Base-by-base conservation (phyloP, 2,113 vertebrate species). In the Phoenicopterus ruber region DNA sequence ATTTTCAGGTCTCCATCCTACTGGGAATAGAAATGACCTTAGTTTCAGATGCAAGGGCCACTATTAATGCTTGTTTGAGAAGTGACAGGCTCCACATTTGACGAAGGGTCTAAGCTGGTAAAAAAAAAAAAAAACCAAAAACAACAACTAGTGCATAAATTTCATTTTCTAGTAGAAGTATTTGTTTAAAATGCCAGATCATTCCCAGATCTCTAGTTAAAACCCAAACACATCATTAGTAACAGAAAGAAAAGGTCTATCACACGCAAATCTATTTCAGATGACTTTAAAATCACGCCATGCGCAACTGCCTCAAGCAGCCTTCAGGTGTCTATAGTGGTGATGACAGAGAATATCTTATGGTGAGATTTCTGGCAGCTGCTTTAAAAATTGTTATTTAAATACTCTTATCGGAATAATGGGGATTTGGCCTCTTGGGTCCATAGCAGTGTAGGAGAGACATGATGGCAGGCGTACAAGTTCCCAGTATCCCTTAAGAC, bases 111-210 rank as follows among this genome's bases (percentile, higher is more conserved):
- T 44, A 58, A 84, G 31, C 34, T 86, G 55, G 36, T 54, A 18
- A 74, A 88, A 87, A 46, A 44, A 22, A 20, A 58, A 34, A 29
- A 55, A 17, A 11, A 1, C 4, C 46, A 84, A 46, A 69, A 49
- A 29, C 40, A 13, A 7, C 26, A 8, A 12, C 42, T 29, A 49
- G 17, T 54, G 34, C 36, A 54, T 77, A 69, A 49, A 91, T 57
- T 73, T 61, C 7, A 55, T 47, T 90, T 94, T 49, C 57, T 63
- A 89, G 65, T n/a, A 83, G 81, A 86, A 86, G 31, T 32, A 42
- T 89, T 92, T 90, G 80, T 80, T 90, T 83, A 82, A 88, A 88
- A 83, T 29, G 26, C 32, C 63, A 89, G 58, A 36, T 58, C 32
- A 2, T 58, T 90, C 54, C 63, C 76, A 81, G 74, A 50, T 36